phyloP scores from a whole-genome alignment of 1,140 invertebrate species.

The Drosophila ironensis region DNA sequence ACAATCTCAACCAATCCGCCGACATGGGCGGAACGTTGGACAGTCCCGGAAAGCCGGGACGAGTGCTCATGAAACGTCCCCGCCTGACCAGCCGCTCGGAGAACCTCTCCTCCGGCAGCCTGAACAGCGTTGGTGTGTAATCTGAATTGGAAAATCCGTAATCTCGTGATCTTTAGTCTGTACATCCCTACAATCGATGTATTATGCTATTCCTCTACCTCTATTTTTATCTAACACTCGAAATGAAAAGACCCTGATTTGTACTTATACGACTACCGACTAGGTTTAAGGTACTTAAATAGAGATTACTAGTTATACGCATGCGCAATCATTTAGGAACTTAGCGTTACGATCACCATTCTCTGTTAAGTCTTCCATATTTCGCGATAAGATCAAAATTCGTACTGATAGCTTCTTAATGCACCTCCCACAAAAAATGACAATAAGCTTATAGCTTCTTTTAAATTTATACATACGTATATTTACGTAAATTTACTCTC shows the following conservation, averaged over 20 bases:
- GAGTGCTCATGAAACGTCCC: constrained; percentile 60
- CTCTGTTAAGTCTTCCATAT: constrained; percentile 65
- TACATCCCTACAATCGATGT: constrained; percentile 39
- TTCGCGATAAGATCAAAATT: constrained; percentile 50
- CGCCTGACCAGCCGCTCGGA: constrained; percentile 70
- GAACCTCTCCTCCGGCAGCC: constrained; percentile 71
- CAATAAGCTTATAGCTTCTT: constrained; percentile 51
- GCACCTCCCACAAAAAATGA: constrained; percentile 40
- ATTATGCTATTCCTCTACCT: constrained; percentile 59
- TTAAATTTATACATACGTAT: constrained; percentile 3
- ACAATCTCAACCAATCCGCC: constrained; percentile 65
- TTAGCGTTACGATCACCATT: constrained; percentile 37
- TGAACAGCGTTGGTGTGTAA: constrained; percentile 73
- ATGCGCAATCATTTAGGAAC: constrained; percentile 22
- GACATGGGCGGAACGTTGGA: constrained; percentile 45
- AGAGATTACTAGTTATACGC: constrained; percentile 40
- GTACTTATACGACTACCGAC: constrained; percentile 44
- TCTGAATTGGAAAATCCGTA: constrained; percentile 1
- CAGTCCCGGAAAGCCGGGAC: constrained; percentile 35
- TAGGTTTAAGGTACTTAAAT: constrained; percentile 61
- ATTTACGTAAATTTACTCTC: too few species aligned
- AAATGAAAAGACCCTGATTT: constrained; percentile 50
- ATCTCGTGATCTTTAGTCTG: constrained; percentile 73
- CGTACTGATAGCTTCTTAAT: constrained; percentile 75
- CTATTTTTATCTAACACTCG: constrained; percentile 56